Conservation (phyloP, 1,140 invertebrate species). For the Apocrypta bakeri region DNA sequence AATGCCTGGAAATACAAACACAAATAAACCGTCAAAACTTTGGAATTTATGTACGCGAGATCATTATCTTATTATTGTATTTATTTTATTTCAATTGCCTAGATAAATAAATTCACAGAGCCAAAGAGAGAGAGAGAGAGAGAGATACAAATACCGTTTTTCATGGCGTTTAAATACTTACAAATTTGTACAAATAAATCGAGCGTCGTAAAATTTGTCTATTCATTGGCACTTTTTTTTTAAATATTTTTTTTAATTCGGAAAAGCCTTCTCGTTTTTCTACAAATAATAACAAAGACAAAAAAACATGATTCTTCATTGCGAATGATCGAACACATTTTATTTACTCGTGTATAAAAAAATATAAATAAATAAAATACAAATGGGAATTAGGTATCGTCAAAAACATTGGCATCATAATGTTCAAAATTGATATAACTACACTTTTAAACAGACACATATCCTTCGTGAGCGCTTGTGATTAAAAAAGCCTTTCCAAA, state of each 20-base stretch:
- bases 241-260: too few relatives aligned
- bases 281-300: not conserved
- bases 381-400: too few relatives aligned
- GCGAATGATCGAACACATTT: constrained; percentile 22
- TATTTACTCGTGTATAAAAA: constrained; percentile 34
- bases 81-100: constrained; percentile 34
- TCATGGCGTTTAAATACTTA: constrained; percentile 6
- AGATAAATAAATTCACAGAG: constrained; percentile 50
- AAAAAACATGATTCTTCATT: constrained; percentile 7
- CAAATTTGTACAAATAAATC: constrained; percentile 33
- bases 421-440: constrained; percentile 56
- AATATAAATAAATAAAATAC: constrained; percentile 47
- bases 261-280: constrained; percentile 24
- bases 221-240: constrained; percentile 50
- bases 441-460: constrained; percentile 58
- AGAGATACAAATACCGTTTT: constrained; percentile 61
- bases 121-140: constrained; percentile 45
- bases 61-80: constrained; percentile 39
- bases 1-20: constrained; percentile 75
- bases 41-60: constrained; percentile 50
- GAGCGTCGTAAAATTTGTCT: constrained; percentile 49
- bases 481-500: constrained; percentile 86
- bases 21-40: constrained; percentile 64
- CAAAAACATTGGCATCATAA: constrained; percentile 31
- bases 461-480: constrained; percentile 82